Percentiles rank a stretch among this genome's conserved stretches.
Evolutionary conservation across 2,113 vertebrate species (phyloP).

Genomic region (Pontoporia blainvillei): DNA sequence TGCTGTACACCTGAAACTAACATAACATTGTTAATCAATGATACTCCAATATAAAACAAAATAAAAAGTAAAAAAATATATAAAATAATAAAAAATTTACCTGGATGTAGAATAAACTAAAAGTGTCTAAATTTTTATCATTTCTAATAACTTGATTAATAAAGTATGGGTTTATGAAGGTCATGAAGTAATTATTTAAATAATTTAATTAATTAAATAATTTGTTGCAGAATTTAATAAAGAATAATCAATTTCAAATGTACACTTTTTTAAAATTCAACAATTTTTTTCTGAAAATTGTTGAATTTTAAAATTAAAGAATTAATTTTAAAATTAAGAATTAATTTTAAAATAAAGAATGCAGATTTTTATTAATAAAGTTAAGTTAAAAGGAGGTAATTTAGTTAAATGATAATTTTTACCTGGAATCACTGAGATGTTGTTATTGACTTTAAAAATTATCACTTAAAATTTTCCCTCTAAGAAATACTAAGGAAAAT

Average conservation of each 20-base stretch:
- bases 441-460: not conserved
- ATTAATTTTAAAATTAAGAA: not conserved
- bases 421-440: not conserved
- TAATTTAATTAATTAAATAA: not conserved
- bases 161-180: not conserved
- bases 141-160: not conserved
- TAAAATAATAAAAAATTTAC: not conserved
- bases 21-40: not conserved
- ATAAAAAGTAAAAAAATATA: not conserved
- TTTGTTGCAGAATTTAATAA: not conserved
- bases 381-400: not conserved
- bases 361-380: not conserved
- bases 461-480: not conserved
- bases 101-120: not conserved
- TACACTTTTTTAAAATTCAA: not conserved
- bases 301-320: not conserved
- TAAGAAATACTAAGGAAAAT: not conserved
- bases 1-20: not conserved
- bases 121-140: not conserved
- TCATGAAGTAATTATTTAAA: not conserved
- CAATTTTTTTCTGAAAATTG: not conserved
- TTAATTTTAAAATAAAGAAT: not conserved
- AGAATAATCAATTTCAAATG: not conserved
- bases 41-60: not conserved
- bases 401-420: not conserved